Evolutionary conservation across 2,113 vertebrate species (phyloP), one percentile per base, ranked within the genome.

Genomic region (Larimichthys polyactis): DNA sequence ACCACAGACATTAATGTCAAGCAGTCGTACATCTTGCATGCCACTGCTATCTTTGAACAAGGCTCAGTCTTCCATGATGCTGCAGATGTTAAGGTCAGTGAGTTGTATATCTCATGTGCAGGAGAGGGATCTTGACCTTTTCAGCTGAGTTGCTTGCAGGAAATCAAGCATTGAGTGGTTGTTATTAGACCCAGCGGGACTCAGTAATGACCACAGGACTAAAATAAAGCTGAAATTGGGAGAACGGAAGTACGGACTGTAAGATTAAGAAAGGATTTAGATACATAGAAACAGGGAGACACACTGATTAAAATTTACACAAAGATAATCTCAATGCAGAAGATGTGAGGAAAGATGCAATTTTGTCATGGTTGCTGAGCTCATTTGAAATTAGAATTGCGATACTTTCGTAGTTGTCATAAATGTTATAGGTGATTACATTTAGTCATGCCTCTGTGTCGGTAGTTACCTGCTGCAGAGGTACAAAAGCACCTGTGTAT

Each of bases 81-180:
- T 82, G 82, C 67, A 69, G 78, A 86, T 52, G 74, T 87, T 84
- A 87, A 87, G 82, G 86, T 90, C 81, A 81, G 19, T 29, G 71
- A 72, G 68, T 75, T 86, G 63, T 75, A 63, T 55, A 64, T 82
- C 75, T 85, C 51, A 57, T 36, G 48, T 72, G 67, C 81, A 78
- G 75, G 46, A 83, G 78, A 77, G 71, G 69, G 15, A 86, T 73
- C 76, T 85, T 93, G 88, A 93, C 93, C 90, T 94, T 94, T 93
- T 93, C 73, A 46, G 88, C 29, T 22, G 65, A 85, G 65, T 59
- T 81, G 87, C 77, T 78, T 81, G 72, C 71, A 79, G 63, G 81
- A 90, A 91, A 91, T 85, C 88, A 89, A 85, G 80, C 90, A 12
- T 81, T 79, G 40, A 81, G 68, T 67, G 77, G 79, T 89, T 85